Conservation (phyloP, 1,140 invertebrate species). For the Diabrotica virgifera region DNA sequence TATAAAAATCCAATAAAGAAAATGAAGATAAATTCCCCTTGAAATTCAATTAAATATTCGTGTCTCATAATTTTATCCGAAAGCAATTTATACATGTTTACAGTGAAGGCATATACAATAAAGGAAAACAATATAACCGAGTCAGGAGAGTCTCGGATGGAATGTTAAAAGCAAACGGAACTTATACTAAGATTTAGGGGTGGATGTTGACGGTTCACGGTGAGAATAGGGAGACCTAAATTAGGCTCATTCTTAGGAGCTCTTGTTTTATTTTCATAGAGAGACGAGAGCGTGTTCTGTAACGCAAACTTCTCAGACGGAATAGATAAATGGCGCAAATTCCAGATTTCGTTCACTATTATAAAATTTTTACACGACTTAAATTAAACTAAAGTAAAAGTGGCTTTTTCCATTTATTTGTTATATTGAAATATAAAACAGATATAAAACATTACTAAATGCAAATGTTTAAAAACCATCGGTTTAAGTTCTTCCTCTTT, state of each 20-base stretch:
- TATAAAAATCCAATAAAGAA: conserved; percentile 19
- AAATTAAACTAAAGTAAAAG: no score
- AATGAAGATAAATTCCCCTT: conserved; percentile 18
- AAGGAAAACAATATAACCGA: conserved; percentile 23
- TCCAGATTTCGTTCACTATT: no score
- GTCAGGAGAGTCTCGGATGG: conserved; percentile 8
- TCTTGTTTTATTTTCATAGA: conserved; percentile 14
- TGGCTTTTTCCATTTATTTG: no score
- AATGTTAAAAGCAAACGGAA: conserved; percentile 25
- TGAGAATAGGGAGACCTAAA: conserved; percentile 19
- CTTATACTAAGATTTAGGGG: conserved; percentile 23
- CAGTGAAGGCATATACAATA: conserved; percentile 24
- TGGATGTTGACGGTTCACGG: conserved; percentile 20
- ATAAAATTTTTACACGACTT: no score
- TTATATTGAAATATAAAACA: no score
- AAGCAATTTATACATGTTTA: conserved; percentile 23
- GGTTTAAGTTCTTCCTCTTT: no score
- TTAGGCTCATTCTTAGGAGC: conserved; percentile 13
- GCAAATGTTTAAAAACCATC: no score
- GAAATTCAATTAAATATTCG: conserved; percentile 20
- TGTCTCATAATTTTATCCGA: conserved; percentile 22
- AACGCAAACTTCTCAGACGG: no score
- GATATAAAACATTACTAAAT: no score
- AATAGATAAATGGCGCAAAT: no score
- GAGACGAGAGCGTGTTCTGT: no score